Evolutionary conservation across 2,888 invertebrate species (phyloP).

Genomic region (Caenorhabditis sp.): DNA sequence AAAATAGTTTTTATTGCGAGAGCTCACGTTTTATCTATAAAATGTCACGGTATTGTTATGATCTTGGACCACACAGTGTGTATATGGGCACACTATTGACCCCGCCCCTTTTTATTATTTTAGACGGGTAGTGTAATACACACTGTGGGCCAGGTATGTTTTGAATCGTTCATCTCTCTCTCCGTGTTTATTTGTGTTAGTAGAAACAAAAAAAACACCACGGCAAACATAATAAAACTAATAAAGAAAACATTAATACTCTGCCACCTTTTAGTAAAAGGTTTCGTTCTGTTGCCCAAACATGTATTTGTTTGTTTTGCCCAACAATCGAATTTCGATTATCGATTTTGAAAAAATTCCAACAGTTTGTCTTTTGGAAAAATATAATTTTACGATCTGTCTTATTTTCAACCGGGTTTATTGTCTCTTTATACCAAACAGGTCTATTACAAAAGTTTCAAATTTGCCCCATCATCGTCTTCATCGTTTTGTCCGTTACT

Average conservation of each 20-base stretch:
- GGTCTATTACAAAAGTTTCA: not conserved
- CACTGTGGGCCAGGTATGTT: no score
- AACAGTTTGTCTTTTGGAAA: no score
- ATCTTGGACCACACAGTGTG: no score
- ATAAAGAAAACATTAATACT: not conserved
- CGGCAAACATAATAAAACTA: not conserved
- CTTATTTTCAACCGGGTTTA: no score
- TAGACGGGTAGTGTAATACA: no score
- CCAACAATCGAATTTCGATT: not conserved
- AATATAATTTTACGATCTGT: no score
- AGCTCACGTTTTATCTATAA: no score
- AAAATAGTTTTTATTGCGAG: no score
- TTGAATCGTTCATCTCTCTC: not conserved
- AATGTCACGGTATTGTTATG: no score
- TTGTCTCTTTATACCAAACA: not conserved
- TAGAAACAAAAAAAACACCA: not conserved
- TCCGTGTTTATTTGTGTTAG: no score
- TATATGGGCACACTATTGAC: no score
- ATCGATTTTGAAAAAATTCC: not conserved
- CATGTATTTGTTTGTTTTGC: not conserved
- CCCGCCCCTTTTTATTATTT: no score
- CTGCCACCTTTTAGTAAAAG: not conserved
- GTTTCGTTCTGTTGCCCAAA: not conserved
- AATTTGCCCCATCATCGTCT: not conserved
- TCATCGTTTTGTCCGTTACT: not conserved